Evolutionary conservation across 2,888 invertebrate species (phyloP).

Genomic region (Polyommatus iphigenia): DNA sequence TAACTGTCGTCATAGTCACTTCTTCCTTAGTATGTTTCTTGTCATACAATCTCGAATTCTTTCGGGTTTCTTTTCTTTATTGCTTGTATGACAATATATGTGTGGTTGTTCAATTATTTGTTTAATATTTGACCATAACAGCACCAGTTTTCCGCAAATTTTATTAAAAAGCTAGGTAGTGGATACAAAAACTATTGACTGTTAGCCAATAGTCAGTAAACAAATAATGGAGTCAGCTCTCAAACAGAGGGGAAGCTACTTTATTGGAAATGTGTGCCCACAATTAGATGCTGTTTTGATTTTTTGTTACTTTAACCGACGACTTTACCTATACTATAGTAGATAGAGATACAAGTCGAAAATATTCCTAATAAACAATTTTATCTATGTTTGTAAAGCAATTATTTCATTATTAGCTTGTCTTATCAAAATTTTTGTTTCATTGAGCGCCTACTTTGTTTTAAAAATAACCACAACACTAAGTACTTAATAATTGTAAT

Average conservation of each 20-base stretch:
- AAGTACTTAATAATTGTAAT: background rate
- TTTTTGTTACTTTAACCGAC: background rate
- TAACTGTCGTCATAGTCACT: constrained; percentile 6
- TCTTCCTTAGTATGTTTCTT: background rate
- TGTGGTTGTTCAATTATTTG: background rate
- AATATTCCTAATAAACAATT: constrained; percentile 26
- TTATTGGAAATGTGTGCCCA: background rate
- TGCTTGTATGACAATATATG: background rate
- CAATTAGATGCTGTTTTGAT: background rate
- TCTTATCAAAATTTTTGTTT: background rate
- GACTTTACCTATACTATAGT: background rate
- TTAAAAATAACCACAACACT: background rate
- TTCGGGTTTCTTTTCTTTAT: background rate
- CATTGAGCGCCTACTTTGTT: background rate
- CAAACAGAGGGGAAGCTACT: background rate
- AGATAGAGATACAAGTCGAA: constrained; percentile 12
- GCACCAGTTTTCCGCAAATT: background rate
- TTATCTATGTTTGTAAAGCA: constrained; percentile 15
- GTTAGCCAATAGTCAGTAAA: background rate
- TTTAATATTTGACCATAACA: background rate
- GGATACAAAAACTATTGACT: background rate
- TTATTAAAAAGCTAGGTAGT: background rate
- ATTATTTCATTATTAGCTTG: constrained; percentile 17
- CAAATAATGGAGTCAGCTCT: background rate
- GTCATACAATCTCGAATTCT: background rate